A percentile compares a stretch with the other conserved stretches of the same genome.
phyloP scores from a whole-genome alignment of 2,797 vertebrate genomes.

The Myiotriccus ornatus region DNA sequence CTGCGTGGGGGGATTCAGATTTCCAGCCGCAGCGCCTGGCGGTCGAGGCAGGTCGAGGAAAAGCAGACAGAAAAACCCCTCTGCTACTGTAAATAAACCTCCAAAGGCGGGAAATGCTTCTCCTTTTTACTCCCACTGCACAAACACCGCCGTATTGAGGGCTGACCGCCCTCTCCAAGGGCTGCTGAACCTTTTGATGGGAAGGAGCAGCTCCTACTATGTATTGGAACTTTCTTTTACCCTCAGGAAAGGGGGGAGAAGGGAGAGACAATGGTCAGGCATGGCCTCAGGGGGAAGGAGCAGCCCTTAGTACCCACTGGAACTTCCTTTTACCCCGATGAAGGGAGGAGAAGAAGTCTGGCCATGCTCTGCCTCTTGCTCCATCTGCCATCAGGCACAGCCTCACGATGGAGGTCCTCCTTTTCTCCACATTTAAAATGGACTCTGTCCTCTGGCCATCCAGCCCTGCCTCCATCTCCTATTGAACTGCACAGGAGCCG shows the following conservation, averaged over 20 bases:
- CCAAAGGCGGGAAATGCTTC: neutral
- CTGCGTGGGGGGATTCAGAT: neutral
- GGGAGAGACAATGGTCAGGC: too few species aligned
- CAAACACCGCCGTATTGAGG: rapidly evolving
- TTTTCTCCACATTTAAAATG: neutral
- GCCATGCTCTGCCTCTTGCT: neutral
- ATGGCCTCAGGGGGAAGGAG: neutral
- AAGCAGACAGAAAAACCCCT: neutral
- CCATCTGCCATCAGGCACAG: neutral
- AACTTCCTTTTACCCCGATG: neutral
- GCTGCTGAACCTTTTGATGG: neutral
- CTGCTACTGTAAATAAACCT: neutral
- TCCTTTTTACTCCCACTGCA: neutral
- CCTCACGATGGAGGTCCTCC: neutral
- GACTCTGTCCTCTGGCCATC: neutral
- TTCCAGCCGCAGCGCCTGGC: rapidly evolving
- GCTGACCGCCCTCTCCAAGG: rapidly evolving
- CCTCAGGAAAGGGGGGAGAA: too few species aligned
- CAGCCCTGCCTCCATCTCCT: neutral
- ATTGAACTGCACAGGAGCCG: neutral
- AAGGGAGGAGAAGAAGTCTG: neutral
- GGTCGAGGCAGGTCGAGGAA: neutral
- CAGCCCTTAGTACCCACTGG: rapidly evolving
- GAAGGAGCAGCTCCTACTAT: neutral
- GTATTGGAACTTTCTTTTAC: too few species aligned